Evolutionary conservation across 1,140 invertebrate species (phyloP).

Genomic region (Bombyx mandarina): DNA sequence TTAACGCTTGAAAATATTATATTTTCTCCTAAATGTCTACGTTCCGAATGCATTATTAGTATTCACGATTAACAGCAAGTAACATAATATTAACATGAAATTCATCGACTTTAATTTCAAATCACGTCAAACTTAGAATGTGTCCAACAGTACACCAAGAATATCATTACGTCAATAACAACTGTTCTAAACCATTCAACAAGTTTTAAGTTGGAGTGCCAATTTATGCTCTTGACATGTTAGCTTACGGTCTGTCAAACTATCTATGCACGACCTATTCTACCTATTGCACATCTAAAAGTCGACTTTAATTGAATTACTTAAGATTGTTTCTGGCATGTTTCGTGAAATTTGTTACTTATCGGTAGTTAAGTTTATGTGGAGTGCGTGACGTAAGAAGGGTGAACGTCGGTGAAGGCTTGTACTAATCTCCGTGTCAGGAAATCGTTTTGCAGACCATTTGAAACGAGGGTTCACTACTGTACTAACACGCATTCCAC

Average conservation of each 20-base stretch:
- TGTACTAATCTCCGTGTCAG: constrained; percentile 71
- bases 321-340: constrained; percentile 37
- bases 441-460: constrained; percentile 69
- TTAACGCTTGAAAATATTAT: too few species aligned
- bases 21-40: too few species aligned
- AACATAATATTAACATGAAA: too few species aligned
- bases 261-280: constrained; percentile 37
- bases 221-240: constrained; percentile 58
- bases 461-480: constrained; percentile 55
- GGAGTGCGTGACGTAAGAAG: constrained; percentile 68
- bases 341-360: constrained; percentile 31
- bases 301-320: constrained; percentile 28
- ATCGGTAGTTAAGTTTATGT: constrained; percentile 32
- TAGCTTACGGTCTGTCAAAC: constrained; percentile 67
- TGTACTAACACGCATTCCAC: constrained; percentile 60
- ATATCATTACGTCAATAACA: constrained; percentile 36
- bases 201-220: constrained; percentile 39
- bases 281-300: constrained; percentile 19
- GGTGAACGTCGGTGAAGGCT: constrained; percentile 64
- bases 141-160: constrained; percentile 7
- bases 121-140: too few species aligned
- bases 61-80: too few species aligned
- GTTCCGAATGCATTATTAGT: too few species aligned
- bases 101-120: too few species aligned
- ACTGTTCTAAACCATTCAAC: constrained; percentile 34